Base-by-base conservation (phyloP, 2,797 vertebrate genomes). In the Rhinoraja longicauda region DNA sequence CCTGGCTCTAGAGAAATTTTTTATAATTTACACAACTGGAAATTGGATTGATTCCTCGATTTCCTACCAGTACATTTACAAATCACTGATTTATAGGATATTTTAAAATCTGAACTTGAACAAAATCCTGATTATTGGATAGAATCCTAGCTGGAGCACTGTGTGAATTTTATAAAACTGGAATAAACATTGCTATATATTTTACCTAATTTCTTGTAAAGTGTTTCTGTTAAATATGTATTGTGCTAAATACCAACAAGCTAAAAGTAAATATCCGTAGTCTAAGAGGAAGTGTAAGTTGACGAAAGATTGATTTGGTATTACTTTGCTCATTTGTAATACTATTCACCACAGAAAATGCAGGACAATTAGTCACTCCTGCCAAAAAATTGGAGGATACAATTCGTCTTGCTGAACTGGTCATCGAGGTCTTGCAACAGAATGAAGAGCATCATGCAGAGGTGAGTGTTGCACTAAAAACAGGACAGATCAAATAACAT, bases 361-460 rank as follows among this genome's bases (percentile, higher is more conserved):
- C 99, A 97, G 99, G 98, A 94, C 98, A 98, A 90, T 97, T 99
- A 97, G 97, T 98, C 95, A 99, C 99, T 93, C 99, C 99, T 94
- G 98, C 98, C 96, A 99, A 99, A 98, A 99, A 99, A 95, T 97
- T 99, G 94, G 99, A 99, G 97, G 99, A 99, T 93, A 99, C 97
- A 93, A 98, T 99, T 94, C 98, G 98, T 62, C 97, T 99, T 95
- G 97, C 99, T 36, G 99, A 99, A 95, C 94, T 99, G 96, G 98
- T 99, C 95, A 99, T 99, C 93, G 99, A 99, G 96, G 99, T 99
- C 93, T 98, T 99, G 32, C 99, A 99, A 94, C 99, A 99, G 95
- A 99, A 99, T 0, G 99, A 99, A 94, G 99, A 99, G 94, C 99
- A 99, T 94, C 99, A 99, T 0, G 98, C 99, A 45, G 99, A 99